Percentiles rank a stretch among this genome's conserved stretches.
Evolutionary conservation across 2,113 vertebrate genomes (phyloP).

Genomic region (Regulus satrapa): DNA sequence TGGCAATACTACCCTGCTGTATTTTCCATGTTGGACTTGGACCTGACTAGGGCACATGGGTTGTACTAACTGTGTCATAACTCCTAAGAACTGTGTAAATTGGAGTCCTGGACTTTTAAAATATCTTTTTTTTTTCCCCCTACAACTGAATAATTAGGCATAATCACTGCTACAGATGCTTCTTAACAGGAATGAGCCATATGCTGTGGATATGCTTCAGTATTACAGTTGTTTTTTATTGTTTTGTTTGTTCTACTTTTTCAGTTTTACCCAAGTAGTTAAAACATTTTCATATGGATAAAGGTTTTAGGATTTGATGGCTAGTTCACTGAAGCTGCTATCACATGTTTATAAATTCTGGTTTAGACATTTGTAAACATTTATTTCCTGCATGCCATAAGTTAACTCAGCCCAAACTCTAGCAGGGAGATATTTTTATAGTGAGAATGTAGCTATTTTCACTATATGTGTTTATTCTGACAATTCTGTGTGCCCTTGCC

Average conservation of each 20-base stretch:
- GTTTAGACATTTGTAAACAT: not conserved
- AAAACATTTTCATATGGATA: not conserved
- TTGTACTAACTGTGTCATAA: not conserved
- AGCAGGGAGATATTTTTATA: not conserved
- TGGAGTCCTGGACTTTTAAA: not conserved
- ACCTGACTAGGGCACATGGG: fast-evolving
- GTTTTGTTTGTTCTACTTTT: not conserved
- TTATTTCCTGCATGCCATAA: not conserved
- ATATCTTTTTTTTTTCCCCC: not conserved
- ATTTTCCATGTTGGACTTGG: not conserved
- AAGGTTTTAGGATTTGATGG: not conserved
- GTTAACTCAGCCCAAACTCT: not conserved
- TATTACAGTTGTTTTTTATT: not conserved
- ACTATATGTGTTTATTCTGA: not conserved
- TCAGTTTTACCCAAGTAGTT: not conserved
- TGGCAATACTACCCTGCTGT: not conserved
- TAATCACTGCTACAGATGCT: not conserved
- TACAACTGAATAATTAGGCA: not conserved
- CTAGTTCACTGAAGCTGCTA: not conserved
- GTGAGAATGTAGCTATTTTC: not conserved
- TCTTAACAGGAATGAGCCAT: not conserved
- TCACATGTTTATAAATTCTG: not conserved
- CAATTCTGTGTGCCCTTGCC: not conserved
- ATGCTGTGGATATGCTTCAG: not conserved
- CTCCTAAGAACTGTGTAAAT: not conserved